Percentiles rank a stretch among this genome's conserved stretches.
Conservation (phyloP, 2,797 vertebrate genomes). For the Oryzias dopingdopingensis region DNA sequence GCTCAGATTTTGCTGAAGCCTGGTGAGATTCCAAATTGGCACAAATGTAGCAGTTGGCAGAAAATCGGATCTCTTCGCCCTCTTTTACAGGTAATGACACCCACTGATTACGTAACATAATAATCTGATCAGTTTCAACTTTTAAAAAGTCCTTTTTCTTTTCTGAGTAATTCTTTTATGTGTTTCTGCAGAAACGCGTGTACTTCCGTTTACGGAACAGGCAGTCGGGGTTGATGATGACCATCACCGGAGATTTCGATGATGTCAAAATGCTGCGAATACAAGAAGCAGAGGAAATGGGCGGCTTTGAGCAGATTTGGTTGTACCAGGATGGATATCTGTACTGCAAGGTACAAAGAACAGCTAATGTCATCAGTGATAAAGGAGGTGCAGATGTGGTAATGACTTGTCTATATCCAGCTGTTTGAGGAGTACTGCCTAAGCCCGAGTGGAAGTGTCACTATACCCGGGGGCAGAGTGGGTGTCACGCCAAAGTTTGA, state of each 20-base stretch:
- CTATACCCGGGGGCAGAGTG: slow-evolving; percentile 84
- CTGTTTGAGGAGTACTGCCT: slow-evolving; percentile 88
- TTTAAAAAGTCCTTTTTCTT: neutral
- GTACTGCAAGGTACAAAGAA: slow-evolving; percentile 80
- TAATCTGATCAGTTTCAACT: neutral
- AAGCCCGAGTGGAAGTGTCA: slow-evolving; percentile 80
- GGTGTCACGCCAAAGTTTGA: slow-evolving; percentile 79
- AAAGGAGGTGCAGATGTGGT: neutral
- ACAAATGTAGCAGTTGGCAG: slow-evolving; percentile 75
- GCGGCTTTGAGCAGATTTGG: slow-evolving; percentile 89
- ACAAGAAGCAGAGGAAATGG: slow-evolving; percentile 81
- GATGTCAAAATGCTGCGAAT: slow-evolving; percentile 88
- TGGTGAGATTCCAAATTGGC: slow-evolving; percentile 82
- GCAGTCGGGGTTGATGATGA: slow-evolving; percentile 83
- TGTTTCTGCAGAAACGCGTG: slow-evolving; percentile 79
- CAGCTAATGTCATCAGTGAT: neutral
- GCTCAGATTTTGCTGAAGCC: slow-evolving; percentile 86
- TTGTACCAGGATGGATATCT: slow-evolving; percentile 86
- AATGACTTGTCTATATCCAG: slow-evolving; percentile 58
- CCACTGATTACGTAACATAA: neutral
- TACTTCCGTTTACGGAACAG: slow-evolving; percentile 87
- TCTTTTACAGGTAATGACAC: slow-evolving; percentile 81
- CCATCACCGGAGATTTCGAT: slow-evolving; percentile 84
- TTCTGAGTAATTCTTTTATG: slow-evolving; percentile 1
- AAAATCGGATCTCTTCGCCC: slow-evolving; percentile 90